Evolutionary conservation across 2,797 vertebrate species (phyloP).

Genomic region (Mormyrops boulengeri): DNA sequence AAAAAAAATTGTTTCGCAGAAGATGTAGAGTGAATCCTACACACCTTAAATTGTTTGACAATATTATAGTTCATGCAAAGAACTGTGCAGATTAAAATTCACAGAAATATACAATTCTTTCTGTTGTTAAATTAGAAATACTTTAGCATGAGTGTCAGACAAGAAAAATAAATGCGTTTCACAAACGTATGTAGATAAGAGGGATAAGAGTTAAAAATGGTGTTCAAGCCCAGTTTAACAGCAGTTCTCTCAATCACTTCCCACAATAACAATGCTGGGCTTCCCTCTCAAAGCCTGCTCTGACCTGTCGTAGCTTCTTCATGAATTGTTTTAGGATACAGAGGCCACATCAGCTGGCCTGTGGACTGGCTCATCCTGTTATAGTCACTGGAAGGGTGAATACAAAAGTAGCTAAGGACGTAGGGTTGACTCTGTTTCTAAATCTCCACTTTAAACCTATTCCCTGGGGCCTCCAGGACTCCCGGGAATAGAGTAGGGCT

Average conservation of each 20-base stretch:
- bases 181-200: background rate
- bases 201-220: background rate
- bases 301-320: background rate
- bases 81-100: background rate
- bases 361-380: background rate
- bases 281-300: background rate
- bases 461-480: background rate
- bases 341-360: background rate
- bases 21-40: background rate
- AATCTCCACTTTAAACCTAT: background rate
- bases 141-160: background rate
- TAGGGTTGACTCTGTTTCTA: background rate
- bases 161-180: background rate
- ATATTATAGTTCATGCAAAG: background rate
- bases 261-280: background rate
- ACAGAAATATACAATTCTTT: background rate
- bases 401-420: background rate
- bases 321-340: background rate
- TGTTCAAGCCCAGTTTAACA: background rate
- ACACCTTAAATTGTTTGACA: background rate
- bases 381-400: background rate
- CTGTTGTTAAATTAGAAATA: background rate
- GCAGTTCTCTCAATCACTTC: background rate
- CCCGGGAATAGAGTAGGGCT: background rate
- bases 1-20: background rate